These are phyloP conservation scores for Apomyelois bistriatella DNA, from an alignment of 2,888 invertebrate genomes.

Conservation along the genomic window DNA sequence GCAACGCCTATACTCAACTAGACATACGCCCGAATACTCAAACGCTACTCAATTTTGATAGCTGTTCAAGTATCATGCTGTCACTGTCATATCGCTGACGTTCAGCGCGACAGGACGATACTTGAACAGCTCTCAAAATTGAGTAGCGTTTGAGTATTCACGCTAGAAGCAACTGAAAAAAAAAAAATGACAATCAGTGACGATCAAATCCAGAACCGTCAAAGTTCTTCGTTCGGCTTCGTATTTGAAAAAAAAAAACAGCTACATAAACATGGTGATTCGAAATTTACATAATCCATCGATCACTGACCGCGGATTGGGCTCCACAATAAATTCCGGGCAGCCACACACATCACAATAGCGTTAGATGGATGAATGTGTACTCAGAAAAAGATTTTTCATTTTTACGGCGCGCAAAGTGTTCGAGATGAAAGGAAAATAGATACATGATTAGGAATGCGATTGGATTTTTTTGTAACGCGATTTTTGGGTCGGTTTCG, in stretches of 20 bases:
- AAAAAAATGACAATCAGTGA: not conserved
- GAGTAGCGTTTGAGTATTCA: too few relatives aligned
- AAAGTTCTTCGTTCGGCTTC: not conserved
- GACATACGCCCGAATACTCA: too few relatives aligned
- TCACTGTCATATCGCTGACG: too few relatives aligned
- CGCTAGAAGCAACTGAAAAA: too few relatives aligned
- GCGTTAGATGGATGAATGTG: constrained; percentile 45
- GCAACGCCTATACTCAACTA: too few relatives aligned
- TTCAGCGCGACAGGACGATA: too few relatives aligned
- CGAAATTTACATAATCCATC: constrained; percentile 50
- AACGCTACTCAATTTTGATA: too few relatives aligned
- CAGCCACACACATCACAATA: constrained; percentile 36
- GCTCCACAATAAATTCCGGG: constrained; percentile 48
- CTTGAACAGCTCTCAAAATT: too few relatives aligned
- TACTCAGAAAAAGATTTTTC: constrained; percentile 39
- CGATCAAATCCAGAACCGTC: not conserved
- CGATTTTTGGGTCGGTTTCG: not conserved
- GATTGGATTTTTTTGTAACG: not conserved
- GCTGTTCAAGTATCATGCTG: too few relatives aligned
- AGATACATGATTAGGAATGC: not conserved
- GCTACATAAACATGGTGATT: constrained; percentile 8
- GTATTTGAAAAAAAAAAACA: not conserved
- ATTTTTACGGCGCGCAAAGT: constrained; percentile 41
- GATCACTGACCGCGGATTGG: constrained; percentile 53
- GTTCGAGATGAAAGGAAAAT: constrained; percentile 15